phyloP scores from a whole-genome alignment of 2,797 vertebrate species.

The Spea hammondii region DNA sequence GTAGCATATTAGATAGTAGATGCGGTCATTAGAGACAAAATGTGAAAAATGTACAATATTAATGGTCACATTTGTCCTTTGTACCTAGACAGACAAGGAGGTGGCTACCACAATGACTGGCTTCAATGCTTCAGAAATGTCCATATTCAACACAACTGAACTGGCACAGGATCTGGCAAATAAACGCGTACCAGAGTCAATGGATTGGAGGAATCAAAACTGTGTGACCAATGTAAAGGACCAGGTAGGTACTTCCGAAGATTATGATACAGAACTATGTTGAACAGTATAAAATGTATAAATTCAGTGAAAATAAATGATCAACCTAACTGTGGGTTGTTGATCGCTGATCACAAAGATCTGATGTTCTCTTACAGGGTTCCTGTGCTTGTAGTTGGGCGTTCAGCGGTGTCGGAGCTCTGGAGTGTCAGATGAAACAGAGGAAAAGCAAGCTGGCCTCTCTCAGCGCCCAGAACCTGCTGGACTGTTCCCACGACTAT shows the following conservation, averaged over 20 bases:
- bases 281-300: background rate
- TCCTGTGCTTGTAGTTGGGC: constrained; percentile 78
- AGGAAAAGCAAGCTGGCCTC: constrained; percentile 66
- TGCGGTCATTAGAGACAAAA: too few relatives aligned
- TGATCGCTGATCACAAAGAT: too few relatives aligned
- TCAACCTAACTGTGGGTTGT: too few relatives aligned
- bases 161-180: constrained; percentile 72
- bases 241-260: background rate
- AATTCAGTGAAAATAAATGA: background rate
- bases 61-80: background rate
- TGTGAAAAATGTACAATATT: too few relatives aligned
- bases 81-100: constrained; percentile 36
- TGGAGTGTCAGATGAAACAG: constrained; percentile 74
- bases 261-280: background rate
- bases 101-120: background rate
- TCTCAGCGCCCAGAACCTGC: constrained; percentile 77
- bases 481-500: constrained; percentile 71
- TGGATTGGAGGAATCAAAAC: constrained; percentile 25
- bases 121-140: accelerated
- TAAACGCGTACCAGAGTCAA: constrained; percentile 1
- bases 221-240: constrained; percentile 28
- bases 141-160: background rate
- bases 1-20: too few relatives aligned
- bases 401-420: constrained; percentile 73
- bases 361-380: constrained; percentile 59